phyloP scores from a whole-genome alignment of 2,888 invertebrate genomes.

The Liopterus haemorrhoidalis region DNA sequence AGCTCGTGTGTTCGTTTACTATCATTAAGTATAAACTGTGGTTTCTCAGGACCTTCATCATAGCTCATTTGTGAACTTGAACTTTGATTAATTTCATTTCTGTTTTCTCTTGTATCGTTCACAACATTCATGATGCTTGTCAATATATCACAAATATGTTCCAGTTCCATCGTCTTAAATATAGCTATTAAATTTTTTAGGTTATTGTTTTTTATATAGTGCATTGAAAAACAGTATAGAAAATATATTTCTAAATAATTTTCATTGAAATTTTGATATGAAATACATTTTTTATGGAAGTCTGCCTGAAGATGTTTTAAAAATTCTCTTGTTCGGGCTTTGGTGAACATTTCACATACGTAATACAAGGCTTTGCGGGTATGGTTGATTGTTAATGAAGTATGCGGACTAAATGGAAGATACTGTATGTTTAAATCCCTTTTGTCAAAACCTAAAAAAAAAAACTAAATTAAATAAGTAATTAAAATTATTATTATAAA shows the following conservation, averaged over 20 bases:
- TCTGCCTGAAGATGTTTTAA: constrained; percentile 30
- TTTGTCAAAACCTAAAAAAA: constrained; percentile 24
- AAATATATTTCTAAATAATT: constrained; percentile 40
- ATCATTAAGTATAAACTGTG: too few relatives aligned
- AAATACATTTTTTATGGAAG: constrained; percentile 28
- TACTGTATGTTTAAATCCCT: constrained; percentile 38
- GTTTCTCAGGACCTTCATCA: too few relatives aligned
- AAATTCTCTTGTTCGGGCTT: constrained; percentile 36
- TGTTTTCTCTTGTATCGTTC: neutral
- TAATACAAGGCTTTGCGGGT: constrained; percentile 46
- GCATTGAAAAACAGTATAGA: constrained; percentile 37
- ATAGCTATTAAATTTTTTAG: constrained; percentile 33
- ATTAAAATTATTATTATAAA: neutral
- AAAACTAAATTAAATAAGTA: too few relatives aligned
- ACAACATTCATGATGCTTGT: neutral
- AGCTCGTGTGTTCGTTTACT: too few relatives aligned
- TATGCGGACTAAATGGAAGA: constrained; percentile 41
- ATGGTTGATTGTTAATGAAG: constrained; percentile 43
- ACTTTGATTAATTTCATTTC: constrained; percentile 27
- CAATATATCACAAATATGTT: constrained; percentile 26
- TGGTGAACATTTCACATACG: constrained; percentile 45
- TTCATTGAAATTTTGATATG: constrained; percentile 27
- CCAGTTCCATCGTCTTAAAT: constrained; percentile 36
- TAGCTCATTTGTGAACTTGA: constrained; percentile 31
- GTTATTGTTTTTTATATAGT: constrained; percentile 33